phyloP scores from a whole-genome alignment of 2,797 vertebrate genomes.

The Fistularia commersonii region DNA sequence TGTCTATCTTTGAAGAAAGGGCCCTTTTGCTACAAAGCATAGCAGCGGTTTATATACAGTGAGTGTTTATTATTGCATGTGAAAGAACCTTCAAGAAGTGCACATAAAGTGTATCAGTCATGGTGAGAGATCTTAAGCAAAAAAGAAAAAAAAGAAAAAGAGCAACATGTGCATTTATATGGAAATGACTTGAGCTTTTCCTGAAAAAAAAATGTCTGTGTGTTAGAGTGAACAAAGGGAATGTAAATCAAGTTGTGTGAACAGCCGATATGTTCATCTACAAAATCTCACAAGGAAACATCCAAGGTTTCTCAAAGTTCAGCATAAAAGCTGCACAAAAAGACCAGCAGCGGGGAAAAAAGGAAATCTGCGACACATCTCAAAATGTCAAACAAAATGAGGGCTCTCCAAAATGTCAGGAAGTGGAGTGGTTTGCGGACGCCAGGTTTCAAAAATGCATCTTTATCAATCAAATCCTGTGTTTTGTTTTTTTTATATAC shows the following conservation, averaged over 20 bases:
- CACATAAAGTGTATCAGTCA: not conserved
- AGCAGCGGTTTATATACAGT: not conserved
- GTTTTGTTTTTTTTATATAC: not conserved
- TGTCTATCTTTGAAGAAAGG: too few species aligned
- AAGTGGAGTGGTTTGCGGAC: not conserved
- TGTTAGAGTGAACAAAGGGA: constrained; percentile 28
- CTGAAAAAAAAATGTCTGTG: constrained; percentile 7
- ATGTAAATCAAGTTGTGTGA: constrained; percentile 41
- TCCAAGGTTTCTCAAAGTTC: constrained; percentile 18
- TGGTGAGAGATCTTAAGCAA: constrained; percentile 3
- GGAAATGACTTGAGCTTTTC: constrained; percentile 20
- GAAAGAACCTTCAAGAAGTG: not conserved
- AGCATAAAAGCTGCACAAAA: constrained; percentile 11
- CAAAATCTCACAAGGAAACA: constrained; percentile 27
- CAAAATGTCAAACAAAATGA: constrained; percentile 34
- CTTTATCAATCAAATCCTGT: not conserved
- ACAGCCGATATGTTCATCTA: constrained; percentile 34
- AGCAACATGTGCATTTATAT: constrained; percentile 24
- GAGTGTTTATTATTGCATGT: not conserved
- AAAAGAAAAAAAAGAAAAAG: constrained; percentile 1
- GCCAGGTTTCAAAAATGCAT: constrained; percentile 16
- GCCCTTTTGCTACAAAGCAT: not conserved
- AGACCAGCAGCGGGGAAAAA: constrained; percentile 1
- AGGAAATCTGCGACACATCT: constrained; percentile 20
- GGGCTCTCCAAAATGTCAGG: constrained; percentile 24